phyloP scores from a whole-genome alignment of 1,140 invertebrate genomes.

The Drosophila mojavensis region DNA sequence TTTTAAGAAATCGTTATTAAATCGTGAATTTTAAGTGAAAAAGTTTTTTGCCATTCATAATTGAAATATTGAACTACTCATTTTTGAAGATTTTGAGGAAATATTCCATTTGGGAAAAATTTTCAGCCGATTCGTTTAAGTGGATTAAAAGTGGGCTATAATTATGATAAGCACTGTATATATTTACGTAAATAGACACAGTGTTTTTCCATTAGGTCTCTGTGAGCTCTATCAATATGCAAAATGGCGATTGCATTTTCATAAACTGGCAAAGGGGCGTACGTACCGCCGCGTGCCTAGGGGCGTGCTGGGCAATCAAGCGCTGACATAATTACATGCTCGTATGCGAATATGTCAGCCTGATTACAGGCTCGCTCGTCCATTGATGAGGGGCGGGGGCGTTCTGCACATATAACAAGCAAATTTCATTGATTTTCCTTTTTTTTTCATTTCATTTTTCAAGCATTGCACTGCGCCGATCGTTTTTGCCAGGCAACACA shows the following conservation, averaged over 20 bases:
- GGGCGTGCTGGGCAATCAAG: conserved; percentile 61
- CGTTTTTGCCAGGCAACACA: conserved; percentile 42
- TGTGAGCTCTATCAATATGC: conserved; percentile 60
- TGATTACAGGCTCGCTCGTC: conserved; percentile 53
- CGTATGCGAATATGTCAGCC: conserved; percentile 54
- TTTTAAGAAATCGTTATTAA: too few relatives aligned
- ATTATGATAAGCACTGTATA: background rate
- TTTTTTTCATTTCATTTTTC: background rate
- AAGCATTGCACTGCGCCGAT: conserved; percentile 10
- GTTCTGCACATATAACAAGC: conserved; percentile 48
- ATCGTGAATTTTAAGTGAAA: too few relatives aligned
- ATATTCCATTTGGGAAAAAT: too few relatives aligned
- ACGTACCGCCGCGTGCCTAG: conserved; percentile 28
- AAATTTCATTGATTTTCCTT: conserved; percentile 56
- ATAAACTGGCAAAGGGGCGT: conserved; percentile 56
- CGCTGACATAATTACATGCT: conserved; percentile 73
- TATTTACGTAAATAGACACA: background rate
- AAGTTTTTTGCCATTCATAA: too few relatives aligned
- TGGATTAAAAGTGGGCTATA: too few relatives aligned
- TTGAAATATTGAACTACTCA: too few relatives aligned
- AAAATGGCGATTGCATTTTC: conserved; percentile 58
- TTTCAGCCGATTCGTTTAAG: too few relatives aligned
- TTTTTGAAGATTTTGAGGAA: too few relatives aligned
- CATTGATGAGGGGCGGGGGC: conserved; percentile 4
- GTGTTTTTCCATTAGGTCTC: background rate